Conservation (phyloP, 2,797 vertebrate genomes). For the Sebastiscus albofasciatus region DNA sequence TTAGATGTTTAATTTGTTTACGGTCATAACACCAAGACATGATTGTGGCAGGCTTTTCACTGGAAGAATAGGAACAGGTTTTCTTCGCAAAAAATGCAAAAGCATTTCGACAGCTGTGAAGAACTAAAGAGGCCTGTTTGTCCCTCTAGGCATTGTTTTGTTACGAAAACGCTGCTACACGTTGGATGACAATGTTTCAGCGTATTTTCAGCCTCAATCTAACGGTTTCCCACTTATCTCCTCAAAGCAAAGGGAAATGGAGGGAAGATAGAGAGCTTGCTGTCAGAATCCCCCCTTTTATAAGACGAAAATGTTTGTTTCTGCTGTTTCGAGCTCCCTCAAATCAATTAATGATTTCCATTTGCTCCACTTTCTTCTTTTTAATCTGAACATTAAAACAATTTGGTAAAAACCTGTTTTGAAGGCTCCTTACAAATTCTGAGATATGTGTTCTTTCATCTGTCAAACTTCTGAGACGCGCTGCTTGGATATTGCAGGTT, state of each 20-base stretch:
- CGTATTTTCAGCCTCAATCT: constrained; percentile 74
- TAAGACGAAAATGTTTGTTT: constrained; percentile 65
- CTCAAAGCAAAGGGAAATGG: constrained; percentile 69
- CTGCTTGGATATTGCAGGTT: constrained; percentile 66
- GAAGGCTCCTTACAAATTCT: constrained; percentile 71
- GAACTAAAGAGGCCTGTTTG: constrained; percentile 76
- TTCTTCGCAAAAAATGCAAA: constrained; percentile 70
- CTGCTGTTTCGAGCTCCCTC: constrained; percentile 66
- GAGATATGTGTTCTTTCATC: constrained; percentile 76
- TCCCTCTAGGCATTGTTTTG: constrained; percentile 78
- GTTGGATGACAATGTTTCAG: constrained; percentile 63
- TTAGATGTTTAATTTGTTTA: constrained; percentile 83
- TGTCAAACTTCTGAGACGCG: constrained; percentile 71
- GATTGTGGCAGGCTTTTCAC: constrained; percentile 70
- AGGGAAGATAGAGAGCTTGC: constrained; percentile 62
- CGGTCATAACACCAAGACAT: constrained; percentile 73
- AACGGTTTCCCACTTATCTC: constrained; percentile 65
- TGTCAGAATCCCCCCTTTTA: constrained; percentile 67
- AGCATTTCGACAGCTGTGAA: constrained; percentile 78
- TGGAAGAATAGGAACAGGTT: constrained; percentile 69
- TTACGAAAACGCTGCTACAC: constrained; percentile 60
- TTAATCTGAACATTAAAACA: constrained; percentile 78
- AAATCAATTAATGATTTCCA: constrained; percentile 81
- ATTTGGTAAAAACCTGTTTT: constrained; percentile 71
- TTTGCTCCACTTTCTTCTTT: constrained; percentile 73